Evolutionary conservation across 2,888 invertebrate genomes (phyloP).

Genomic region (Thumatha senex): DNA sequence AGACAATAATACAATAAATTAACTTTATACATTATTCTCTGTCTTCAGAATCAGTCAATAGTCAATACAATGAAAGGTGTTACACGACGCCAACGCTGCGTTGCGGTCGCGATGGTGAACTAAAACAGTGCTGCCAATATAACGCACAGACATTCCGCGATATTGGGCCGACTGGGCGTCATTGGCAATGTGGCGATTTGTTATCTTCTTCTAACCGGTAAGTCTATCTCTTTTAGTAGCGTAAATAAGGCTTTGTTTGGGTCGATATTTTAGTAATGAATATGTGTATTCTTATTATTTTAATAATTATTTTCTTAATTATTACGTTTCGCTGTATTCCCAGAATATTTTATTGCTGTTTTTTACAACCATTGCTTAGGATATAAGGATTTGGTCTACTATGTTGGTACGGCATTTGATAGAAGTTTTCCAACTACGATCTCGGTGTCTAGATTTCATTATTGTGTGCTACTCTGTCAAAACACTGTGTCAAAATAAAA

Average conservation of each 20-base stretch:
- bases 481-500: slow-evolving; percentile 18
- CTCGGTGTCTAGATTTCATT: slow-evolving; percentile 18
- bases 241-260: slow-evolving; percentile 17
- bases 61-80: slow-evolving; percentile 90
- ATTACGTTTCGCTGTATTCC: background rate
- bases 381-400: slow-evolving; percentile 29
- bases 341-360: background rate
- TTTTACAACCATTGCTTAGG: slow-evolving; percentile 25
- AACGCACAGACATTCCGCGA: slow-evolving; percentile 66
- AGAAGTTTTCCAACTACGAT: slow-evolving; percentile 23
- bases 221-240: slow-evolving; percentile 49
- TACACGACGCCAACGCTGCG: slow-evolving; percentile 85
- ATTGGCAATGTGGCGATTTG: slow-evolving; percentile 75
- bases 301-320: slow-evolving; percentile 6
- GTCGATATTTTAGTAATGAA: slow-evolving; percentile 10
- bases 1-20: slow-evolving; percentile 83
- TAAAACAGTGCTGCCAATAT: slow-evolving; percentile 75
- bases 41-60: slow-evolving; percentile 87
- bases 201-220: slow-evolving; percentile 55
- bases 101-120: slow-evolving; percentile 83
- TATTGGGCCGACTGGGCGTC: slow-evolving; percentile 76
- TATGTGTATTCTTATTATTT: slow-evolving; percentile 4
- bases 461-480: slow-evolving; percentile 9
- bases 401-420: slow-evolving; percentile 43
- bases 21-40: slow-evolving; percentile 86